A percentile compares a stretch with the other conserved stretches of the same genome.
These are phyloP conservation scores for Nothocercus julius DNA, from an alignment of 2,113 vertebrate species.

Conservation along the genomic window DNA sequence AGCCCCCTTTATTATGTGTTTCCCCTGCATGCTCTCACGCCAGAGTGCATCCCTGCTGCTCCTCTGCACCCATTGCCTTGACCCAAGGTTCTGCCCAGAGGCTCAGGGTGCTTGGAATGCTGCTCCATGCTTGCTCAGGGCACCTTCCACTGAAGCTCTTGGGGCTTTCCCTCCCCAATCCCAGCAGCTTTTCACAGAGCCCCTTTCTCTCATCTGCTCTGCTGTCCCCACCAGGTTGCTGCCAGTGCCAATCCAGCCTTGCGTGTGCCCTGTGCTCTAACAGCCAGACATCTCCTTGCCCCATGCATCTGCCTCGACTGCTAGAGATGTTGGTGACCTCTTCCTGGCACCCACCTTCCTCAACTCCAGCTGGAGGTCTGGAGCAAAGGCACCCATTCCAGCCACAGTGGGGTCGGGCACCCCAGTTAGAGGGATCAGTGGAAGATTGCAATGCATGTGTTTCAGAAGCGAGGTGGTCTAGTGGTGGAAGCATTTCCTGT, in stretches of 20 bases:
- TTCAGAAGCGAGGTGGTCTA: background rate
- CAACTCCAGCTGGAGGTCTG: background rate
- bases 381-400: background rate
- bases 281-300: background rate
- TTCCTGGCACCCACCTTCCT: background rate
- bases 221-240: background rate
- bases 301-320: background rate
- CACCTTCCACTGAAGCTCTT: background rate
- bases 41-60: background rate
- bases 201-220: background rate
- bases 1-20: rapidly evolving
- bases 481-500: background rate
- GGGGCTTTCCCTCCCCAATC: too few species aligned
- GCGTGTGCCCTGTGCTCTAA: rapidly evolving
- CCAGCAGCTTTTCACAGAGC: background rate
- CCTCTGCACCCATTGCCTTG: background rate
- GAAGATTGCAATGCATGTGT: background rate
- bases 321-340: background rate
- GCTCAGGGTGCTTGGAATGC: background rate
- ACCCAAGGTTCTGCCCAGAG: background rate
- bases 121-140: background rate
- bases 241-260: background rate
- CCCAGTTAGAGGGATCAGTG: too few species aligned
- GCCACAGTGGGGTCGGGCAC: background rate
- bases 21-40: rapidly evolving